phyloP scores from a whole-genome alignment of 2,113 vertebrate species.

The Peromyscus leucopus region DNA sequence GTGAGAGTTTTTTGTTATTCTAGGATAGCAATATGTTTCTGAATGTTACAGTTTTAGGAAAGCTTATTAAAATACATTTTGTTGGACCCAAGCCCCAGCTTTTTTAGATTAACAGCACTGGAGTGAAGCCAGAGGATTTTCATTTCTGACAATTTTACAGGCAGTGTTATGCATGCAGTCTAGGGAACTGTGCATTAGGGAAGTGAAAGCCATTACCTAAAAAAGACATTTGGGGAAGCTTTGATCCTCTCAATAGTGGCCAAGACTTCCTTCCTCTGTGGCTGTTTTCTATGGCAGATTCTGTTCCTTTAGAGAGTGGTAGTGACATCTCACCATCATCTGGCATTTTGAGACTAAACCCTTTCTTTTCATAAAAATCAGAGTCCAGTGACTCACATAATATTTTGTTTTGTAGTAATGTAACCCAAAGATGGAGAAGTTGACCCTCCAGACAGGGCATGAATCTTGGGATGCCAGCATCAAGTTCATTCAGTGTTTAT shows the following conservation, averaged over 20 bases:
- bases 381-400: neutral
- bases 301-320: neutral
- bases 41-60: neutral
- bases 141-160: constrained; percentile 43
- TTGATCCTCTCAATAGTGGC: neutral
- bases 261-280: neutral
- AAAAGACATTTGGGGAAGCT: neutral
- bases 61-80: constrained; percentile 1
- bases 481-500: neutral
- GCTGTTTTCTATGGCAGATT: neutral
- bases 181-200: neutral
- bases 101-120: neutral
- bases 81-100: neutral
- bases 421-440: neutral
- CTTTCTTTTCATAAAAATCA: neutral
- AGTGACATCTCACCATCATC: neutral
- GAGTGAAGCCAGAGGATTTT: neutral
- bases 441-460: neutral
- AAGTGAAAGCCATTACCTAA: neutral
- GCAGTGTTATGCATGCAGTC: neutral
- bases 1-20: neutral
- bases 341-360: neutral
- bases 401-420: neutral
- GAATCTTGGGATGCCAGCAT: neutral
- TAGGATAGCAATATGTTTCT: neutral